Evolutionary conservation across 2,888 invertebrate species (phyloP), one percentile per base, ranked within the genome.

Genomic region (Tenthredo scrophulariae): DNA sequence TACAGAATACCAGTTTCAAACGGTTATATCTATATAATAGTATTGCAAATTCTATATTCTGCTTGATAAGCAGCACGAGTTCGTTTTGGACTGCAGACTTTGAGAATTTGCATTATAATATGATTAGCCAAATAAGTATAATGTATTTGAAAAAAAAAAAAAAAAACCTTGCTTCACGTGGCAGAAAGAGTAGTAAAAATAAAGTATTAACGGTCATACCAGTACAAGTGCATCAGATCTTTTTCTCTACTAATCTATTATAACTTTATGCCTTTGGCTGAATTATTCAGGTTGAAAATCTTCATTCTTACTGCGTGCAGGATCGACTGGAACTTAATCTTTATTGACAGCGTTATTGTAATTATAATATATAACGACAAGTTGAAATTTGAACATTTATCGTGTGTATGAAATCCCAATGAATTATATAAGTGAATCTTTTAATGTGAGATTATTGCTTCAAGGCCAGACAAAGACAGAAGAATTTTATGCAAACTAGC

Each of bases 81-180:
- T 33, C 15, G 40, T 62, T 37, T 80, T 40, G 18, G 40, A 62
- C 50, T 54, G 75, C 46, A 40, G 70, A 67, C 67, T 77, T 40
- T 62, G 33, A 62, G n/a, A 40, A 80, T 40, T 62, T 62, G 22
- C 62, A 80, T 37, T 62, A 40, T 50, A 80, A 58, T 22, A 58
- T 22, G 58, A 80, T 22, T 88, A 90, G 91, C 89, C 91, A 90
- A 90, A 87, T 87, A 85, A 89, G 85, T 87, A 84, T 80, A 84
- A 46, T 33, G 46, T 50, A 67, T 85, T 67, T 74, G 37, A 33
- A 85, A 58, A 67, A 26, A 50, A 43, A 54, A 33, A 15, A 54
- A 54, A 75, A 72, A 62, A 74, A 74, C 85, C 50, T 40, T 26
- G 62, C 80, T 80, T 80, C 40, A 62, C 26, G 58, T 22, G 58